Evolutionary conservation across 2,797 vertebrate genomes (phyloP), one percentile per base, ranked within the genome.

Genomic region (Orientallactaga sibirica): DNA sequence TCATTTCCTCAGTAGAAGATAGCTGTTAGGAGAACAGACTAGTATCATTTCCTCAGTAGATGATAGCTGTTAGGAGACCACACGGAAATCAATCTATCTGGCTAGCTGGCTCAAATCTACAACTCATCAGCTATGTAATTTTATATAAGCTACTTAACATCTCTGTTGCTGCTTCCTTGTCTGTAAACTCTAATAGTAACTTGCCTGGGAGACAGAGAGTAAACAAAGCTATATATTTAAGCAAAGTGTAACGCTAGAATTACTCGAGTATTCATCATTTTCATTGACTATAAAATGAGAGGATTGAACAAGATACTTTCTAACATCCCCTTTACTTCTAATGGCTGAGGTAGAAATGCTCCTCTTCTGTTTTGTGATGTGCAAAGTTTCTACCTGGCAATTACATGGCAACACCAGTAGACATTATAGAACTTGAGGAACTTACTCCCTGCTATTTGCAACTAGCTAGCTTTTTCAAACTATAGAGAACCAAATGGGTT

Each of bases 401-500:
- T 97, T 97, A 95, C 95, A 96, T 93, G 95, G 97, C 96, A 97
- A 97, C 84, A 67, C 97, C 96, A 96, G 93, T 94, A 97, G 95
- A 96, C 86, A 58, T 95, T 98, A 96, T 90, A 93, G 90, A 96
- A 95, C 78, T 92, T 98, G 97, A 97, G 95, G 52, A 84, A 97
- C 97, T 98, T 96, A 96, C 97, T 94, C 90, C 89, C 95, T 96
- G 87, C 95, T 97, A 87, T 88, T 96, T 96, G 95, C 93, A 97
- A 97, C 95, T 95, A 97, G 96, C 95, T 97, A 97, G 97, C 94
- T 97, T 98, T 97, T 97, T 97, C 64, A 96, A 96, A 95, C 91
- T 81, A 96, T 96, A 97, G 91, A 89, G 97, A 87, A 95, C 96
- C 95, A 96, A 94, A 88, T 94, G 96, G 97, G 93, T 97, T 96